A percentile compares a stretch with the other conserved stretches of the same genome.
Evolutionary conservation across 2,797 vertebrate species (phyloP).

Genomic region (Ctenopoma kingsleyae): DNA sequence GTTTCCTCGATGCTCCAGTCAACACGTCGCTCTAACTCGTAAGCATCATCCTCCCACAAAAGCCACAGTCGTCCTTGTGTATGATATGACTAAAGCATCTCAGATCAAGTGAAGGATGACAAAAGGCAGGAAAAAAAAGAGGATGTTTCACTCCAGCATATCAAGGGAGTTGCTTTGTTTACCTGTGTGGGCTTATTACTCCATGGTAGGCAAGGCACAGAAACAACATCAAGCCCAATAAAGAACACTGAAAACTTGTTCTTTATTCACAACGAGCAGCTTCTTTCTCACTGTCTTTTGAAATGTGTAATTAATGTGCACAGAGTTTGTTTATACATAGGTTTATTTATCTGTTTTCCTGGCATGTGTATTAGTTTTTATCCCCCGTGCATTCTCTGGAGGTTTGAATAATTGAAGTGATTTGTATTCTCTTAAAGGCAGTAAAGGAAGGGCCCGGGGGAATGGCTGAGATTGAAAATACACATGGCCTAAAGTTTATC

Average conservation of each 20-base stretch:
- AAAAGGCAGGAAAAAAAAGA: slow-evolving; percentile 63
- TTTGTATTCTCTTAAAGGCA: slow-evolving; percentile 86
- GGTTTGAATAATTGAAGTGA: slow-evolving; percentile 84
- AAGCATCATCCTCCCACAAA: slow-evolving; percentile 64
- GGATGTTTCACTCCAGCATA: slow-evolving; percentile 56
- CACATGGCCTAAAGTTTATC: slow-evolving; percentile 79
- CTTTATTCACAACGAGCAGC: slow-evolving; percentile 52
- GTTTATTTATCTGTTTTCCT: slow-evolving; percentile 68
- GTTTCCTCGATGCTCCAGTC: slow-evolving; percentile 49
- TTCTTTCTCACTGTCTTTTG: slow-evolving; percentile 45
- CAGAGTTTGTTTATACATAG: slow-evolving; percentile 66
- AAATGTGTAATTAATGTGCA: slow-evolving; percentile 75
- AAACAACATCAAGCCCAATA: slow-evolving; percentile 52
- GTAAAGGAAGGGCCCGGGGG: slow-evolving; percentile 79
- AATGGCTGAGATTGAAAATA: slow-evolving; percentile 81
- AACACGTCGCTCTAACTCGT: slow-evolving; percentile 25
- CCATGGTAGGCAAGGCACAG: slow-evolving; percentile 41
- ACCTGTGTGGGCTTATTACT: slow-evolving; percentile 75
- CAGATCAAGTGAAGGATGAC: slow-evolving; percentile 71
- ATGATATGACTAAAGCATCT: slow-evolving; percentile 57
- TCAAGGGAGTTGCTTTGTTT: slow-evolving; percentile 77
- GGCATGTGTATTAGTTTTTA: slow-evolving; percentile 58
- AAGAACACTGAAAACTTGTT: slow-evolving; percentile 31
- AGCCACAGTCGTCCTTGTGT: slow-evolving; percentile 39
- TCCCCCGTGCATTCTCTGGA: slow-evolving; percentile 61